Evolutionary conservation across 2,888 invertebrate genomes (phyloP).

Genomic region (Pherbina coryleti): DNA sequence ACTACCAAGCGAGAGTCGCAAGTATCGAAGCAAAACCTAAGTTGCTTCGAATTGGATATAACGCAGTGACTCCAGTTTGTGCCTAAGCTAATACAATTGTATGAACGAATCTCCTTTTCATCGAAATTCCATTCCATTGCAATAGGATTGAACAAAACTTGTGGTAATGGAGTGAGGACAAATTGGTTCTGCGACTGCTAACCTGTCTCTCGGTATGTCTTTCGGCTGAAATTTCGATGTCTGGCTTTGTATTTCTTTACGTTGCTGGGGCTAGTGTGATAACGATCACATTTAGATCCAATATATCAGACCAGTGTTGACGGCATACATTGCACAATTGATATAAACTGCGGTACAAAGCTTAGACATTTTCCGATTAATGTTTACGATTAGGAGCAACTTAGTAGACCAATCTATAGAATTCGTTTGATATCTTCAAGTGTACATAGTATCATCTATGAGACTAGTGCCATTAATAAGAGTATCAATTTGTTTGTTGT

Average conservation of each 20-base stretch:
- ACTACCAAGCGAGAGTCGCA: not conserved
- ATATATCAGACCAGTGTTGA: constrained; percentile 65
- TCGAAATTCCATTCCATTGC: constrained; percentile 46
- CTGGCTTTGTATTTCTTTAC: constrained; percentile 8
- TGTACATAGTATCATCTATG: not conserved
- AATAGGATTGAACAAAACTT: constrained; percentile 59
- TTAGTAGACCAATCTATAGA: constrained; percentile 15
- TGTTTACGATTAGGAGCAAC: constrained; percentile 24
- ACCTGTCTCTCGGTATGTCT: constrained; percentile 32
- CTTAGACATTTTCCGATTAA: constrained; percentile 61
- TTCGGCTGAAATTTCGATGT: constrained; percentile 14
- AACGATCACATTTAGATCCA: constrained; percentile 65
- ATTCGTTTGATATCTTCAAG: constrained; percentile 1
- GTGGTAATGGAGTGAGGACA: constrained; percentile 60
- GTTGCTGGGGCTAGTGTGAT: constrained; percentile 50
- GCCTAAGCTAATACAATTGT: not conserved
- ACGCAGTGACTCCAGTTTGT: not conserved
- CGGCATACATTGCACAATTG: constrained; percentile 65
- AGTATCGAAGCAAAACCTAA: not conserved
- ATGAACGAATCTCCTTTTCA: constrained; percentile 46
- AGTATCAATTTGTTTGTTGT: constrained; percentile 7
- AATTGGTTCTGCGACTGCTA: constrained; percentile 53
- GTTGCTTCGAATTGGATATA: not conserved
- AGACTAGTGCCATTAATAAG: not conserved
- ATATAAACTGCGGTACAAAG: constrained; percentile 65